Percentiles rank a stretch among this genome's conserved stretches.
Evolutionary conservation across 2,888 invertebrate species (phyloP).

Genomic region (Corbicula japonica): DNA sequence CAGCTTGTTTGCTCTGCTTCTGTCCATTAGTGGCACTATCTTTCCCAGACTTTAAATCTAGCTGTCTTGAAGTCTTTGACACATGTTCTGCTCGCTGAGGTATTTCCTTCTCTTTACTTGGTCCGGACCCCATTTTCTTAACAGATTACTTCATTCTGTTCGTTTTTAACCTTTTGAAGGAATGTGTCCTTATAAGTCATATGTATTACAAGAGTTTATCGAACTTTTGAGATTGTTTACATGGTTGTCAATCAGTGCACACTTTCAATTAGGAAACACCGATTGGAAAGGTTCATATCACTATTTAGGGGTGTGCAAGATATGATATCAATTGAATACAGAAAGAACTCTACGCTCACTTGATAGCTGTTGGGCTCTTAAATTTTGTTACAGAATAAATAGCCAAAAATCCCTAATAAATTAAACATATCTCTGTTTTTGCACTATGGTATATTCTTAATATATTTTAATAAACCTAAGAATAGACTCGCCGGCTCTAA

Average conservation of each 20-base stretch:
- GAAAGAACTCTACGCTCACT: too few species aligned
- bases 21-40: not conserved
- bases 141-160: not conserved
- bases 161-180: not conserved
- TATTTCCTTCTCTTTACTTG: constrained; percentile 45
- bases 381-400: too few species aligned
- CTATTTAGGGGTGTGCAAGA: too few species aligned
- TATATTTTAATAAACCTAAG: too few species aligned
- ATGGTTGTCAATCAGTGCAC: constrained; percentile 52
- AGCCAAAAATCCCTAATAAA: too few species aligned
- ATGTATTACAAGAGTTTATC: not conserved
- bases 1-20: not conserved
- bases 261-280: too few species aligned
- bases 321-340: too few species aligned
- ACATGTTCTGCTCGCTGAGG: constrained; percentile 19
- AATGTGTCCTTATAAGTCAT: not conserved
- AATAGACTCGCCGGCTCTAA: too few species aligned
- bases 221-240: constrained; percentile 27
- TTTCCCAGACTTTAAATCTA: not conserved
- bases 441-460: too few species aligned
- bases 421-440: too few species aligned
- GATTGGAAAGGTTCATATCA: too few species aligned
- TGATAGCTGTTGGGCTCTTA: too few species aligned
- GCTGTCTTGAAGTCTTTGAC: constrained; percentile 21
- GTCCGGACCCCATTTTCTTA: constrained; percentile 52